Base-by-base conservation (phyloP, 2,797 vertebrate genomes). In the Lepilemur septentrionalis region DNA sequence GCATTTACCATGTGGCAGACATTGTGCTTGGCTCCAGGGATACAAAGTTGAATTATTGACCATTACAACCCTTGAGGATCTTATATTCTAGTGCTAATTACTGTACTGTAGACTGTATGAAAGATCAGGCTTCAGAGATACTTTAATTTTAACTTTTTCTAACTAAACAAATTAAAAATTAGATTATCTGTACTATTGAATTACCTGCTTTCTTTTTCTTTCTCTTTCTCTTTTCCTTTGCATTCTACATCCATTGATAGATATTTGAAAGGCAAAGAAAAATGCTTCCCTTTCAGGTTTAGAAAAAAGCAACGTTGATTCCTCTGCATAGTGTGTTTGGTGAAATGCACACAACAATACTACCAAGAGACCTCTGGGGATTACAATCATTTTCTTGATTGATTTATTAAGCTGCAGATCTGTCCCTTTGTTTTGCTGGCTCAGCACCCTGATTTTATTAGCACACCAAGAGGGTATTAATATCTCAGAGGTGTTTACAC, bases 381-480 rank as follows among this genome's bases (percentile, higher is more conserved):
- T 46, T 91, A 88, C 72, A 85, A 70, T 89, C 41, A 94, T 89
- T 89, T 78, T 82, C 73, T 48, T 75, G 11, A 93, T 89, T 63
- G 82, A 89, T 76, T 76, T 78, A 85, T 78, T 92, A 80, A 83
- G 72, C 65, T 88, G 75, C 35, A 85, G 10, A 81, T 70, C n/a
- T 61, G 32, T 57, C 25, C 46, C 43, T 81, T 91, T 92, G 72
- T 75, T 93, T 76, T 95, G 86, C 86, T 93, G 35, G 25, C n/a
- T 88, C 78, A 93, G 89, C 72, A 91, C 35, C 70, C 55, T 88
- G 52, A 91, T 81, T 80, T 84, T 83, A 57, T 83, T 72, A 91
- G 57, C 23, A 84, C 30, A 75, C 15, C 50, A 84, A 63, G 59
- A 87, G 35, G 30, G 28, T 57, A 50, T 79, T 88, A 70, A 88